These are phyloP conservation scores for Semnornis frantzii DNA, from an alignment of 2,113 vertebrate genomes.

Conservation along the genomic window DNA sequence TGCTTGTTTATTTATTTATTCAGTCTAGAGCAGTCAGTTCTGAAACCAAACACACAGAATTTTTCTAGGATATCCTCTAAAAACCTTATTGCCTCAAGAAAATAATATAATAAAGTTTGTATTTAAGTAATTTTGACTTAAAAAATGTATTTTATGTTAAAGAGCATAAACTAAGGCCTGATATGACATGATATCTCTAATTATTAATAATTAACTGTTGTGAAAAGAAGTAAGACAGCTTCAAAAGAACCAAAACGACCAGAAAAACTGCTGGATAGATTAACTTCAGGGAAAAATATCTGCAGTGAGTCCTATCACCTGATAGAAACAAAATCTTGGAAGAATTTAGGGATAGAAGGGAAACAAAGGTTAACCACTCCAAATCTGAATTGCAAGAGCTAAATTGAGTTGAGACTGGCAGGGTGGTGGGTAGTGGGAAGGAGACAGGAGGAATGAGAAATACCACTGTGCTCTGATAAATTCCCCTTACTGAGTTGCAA, in stretches of 20 bases:
- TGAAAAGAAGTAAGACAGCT: background rate
- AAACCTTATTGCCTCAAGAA: background rate
- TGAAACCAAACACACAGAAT: background rate
- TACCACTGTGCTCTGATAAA: background rate
- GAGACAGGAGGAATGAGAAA: background rate
- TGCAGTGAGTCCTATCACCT: background rate
- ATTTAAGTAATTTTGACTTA: background rate
- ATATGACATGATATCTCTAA: background rate
- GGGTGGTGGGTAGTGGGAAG: background rate
- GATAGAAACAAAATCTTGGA: background rate
- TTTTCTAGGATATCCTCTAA: background rate
- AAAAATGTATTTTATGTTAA: background rate
- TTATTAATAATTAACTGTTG: background rate
- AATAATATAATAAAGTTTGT: background rate
- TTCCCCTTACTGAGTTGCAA: background rate
- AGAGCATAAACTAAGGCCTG: background rate
- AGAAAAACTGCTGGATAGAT: background rate
- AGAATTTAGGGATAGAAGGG: background rate
- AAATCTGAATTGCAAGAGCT: background rate
- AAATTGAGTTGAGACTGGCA: background rate
- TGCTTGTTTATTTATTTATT: background rate
- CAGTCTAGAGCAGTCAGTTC: background rate
- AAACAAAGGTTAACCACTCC: background rate
- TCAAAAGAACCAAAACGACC: background rate
- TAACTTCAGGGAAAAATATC: background rate